These are phyloP conservation scores for Neoitamus cyanurus DNA, from an alignment of 2,888 invertebrate species.

Conservation along the genomic window DNA sequence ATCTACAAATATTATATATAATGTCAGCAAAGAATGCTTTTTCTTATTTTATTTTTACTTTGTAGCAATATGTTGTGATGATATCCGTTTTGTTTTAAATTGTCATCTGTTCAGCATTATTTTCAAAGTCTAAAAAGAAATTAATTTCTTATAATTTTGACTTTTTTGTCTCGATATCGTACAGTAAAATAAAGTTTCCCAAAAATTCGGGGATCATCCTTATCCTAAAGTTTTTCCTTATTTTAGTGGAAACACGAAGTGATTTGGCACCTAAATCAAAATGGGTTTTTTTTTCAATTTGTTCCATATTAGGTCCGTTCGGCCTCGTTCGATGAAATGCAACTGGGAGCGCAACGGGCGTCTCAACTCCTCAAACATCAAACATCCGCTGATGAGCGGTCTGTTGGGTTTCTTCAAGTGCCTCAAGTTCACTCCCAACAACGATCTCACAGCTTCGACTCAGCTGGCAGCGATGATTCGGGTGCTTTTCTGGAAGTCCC, in stretches of 20 bases:
- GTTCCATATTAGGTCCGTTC: constrained; percentile 74
- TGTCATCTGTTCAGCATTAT: too few species aligned
- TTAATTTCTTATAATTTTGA: too few species aligned
- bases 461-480: constrained; percentile 77
- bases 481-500: constrained; percentile 72
- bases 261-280: neutral
- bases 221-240: neutral
- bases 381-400: constrained; percentile 64
- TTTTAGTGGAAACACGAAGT: neutral
- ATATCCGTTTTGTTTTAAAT: too few species aligned
- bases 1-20: too few species aligned
- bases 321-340: constrained; percentile 91
- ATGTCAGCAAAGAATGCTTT: too few species aligned
- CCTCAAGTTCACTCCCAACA: constrained; percentile 73
- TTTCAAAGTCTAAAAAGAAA: too few species aligned
- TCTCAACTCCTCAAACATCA: constrained; percentile 54
- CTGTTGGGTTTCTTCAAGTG: constrained; percentile 71
- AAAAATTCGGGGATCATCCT: neutral
- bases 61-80: too few species aligned
- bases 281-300: constrained; percentile 17
- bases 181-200: neutral
- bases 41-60: too few species aligned
- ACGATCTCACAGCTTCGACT: constrained; percentile 84
- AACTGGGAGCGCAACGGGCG: constrained; percentile 78
- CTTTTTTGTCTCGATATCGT: too few species aligned